A percentile compares a stretch with the other conserved stretches of the same genome.
phyloP scores from a whole-genome alignment of 2,797 vertebrate genomes.

The Epinephelus awoara region DNA sequence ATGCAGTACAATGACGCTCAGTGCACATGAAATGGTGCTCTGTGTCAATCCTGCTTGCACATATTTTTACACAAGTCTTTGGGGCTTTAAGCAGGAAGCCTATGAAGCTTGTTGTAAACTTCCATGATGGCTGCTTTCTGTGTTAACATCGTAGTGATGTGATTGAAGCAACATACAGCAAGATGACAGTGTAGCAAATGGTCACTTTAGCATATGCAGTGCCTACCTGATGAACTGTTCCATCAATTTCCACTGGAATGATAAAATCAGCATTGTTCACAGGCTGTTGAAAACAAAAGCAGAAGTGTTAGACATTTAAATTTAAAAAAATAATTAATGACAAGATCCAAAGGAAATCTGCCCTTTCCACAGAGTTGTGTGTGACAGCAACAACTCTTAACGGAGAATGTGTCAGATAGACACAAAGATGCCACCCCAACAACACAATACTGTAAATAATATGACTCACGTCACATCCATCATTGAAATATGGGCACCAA shows the following conservation, averaged over 20 bases:
- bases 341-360: background rate
- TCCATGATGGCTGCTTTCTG: background rate
- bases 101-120: background rate
- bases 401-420: conserved; percentile 12
- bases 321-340: background rate
- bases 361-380: background rate
- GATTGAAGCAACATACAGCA: background rate
- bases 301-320: conserved; percentile 31
- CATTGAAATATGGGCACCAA: conserved; percentile 41
- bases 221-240: conserved; percentile 95
- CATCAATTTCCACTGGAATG: conserved; percentile 99
- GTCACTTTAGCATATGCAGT: background rate
- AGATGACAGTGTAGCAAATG: background rate
- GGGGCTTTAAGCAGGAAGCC: conserved; percentile 14
- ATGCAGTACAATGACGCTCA: background rate
- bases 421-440: conserved; percentile 14
- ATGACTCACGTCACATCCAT: conserved; percentile 32
- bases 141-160: background rate
- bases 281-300: conserved; percentile 86
- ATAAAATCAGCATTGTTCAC: conserved; percentile 99
- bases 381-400: background rate
- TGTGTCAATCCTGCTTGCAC: background rate
- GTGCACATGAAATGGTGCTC: background rate
- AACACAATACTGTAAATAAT: conserved; percentile 56
- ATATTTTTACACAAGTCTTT: background rate